A percentile compares a stretch with the other conserved stretches of the same genome.
These are phyloP conservation scores for Anthrax anthrax DNA, from an alignment of 2,888 invertebrate genomes.

Conservation along the genomic window DNA sequence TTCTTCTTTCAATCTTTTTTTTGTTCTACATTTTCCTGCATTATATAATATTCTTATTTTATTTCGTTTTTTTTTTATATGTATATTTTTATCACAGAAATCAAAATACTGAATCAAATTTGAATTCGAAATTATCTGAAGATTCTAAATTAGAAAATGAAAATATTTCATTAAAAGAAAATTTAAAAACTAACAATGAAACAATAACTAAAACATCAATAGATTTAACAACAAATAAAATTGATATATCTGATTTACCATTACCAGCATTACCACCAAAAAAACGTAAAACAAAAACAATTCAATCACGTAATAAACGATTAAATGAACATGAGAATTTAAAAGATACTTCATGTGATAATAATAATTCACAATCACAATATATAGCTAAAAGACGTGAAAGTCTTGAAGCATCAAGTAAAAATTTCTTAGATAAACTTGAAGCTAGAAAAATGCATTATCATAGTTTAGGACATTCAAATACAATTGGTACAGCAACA, in stretches of 20 bases:
- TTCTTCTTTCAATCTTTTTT: too few species aligned
- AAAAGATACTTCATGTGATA: neutral
- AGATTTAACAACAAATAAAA: slow-evolving; percentile 19
- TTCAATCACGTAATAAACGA: slow-evolving; percentile 4
- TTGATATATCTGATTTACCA: slow-evolving; percentile 31
- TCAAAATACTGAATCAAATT: too few species aligned
- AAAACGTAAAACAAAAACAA: slow-evolving; percentile 25
- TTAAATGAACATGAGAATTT: neutral
- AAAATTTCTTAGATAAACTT: slow-evolving; percentile 30
- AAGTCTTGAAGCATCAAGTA: slow-evolving; percentile 28
- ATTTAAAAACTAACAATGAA: too few species aligned
- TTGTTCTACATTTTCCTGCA: too few species aligned
- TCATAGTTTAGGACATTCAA: slow-evolving; percentile 19
- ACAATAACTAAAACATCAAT: slow-evolving; percentile 17
- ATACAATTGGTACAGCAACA: slow-evolving; percentile 7
- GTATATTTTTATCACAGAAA: too few species aligned
- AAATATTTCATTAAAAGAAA: too few species aligned
- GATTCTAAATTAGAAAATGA: too few species aligned
- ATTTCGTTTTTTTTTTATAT: too few species aligned
- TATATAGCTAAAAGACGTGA: slow-evolving; percentile 29
- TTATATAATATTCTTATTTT: too few species aligned
- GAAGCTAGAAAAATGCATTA: slow-evolving; percentile 34
- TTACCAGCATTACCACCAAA: slow-evolving; percentile 31
- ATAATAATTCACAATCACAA: slow-evolving; percentile 12
- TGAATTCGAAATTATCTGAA: too few species aligned